Conservation (phyloP, 1,140 invertebrate species). For the Scaptomyza pallida region DNA sequence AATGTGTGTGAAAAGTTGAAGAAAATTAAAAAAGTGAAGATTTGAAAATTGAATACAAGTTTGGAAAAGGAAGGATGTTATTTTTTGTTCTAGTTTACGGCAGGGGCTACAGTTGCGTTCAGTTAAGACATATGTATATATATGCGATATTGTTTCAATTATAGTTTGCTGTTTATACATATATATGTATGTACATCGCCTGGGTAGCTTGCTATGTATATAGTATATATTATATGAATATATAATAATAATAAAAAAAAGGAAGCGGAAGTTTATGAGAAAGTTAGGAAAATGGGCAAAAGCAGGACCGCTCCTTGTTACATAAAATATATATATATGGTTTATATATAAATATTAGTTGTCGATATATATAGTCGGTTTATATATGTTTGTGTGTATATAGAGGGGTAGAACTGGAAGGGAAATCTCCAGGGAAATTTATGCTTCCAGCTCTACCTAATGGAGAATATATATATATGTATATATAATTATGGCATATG, state of each 20-base stretch:
- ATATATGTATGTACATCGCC: conserved; percentile 77
- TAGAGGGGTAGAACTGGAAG: conserved; percentile 27
- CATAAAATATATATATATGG: conserved; percentile 47
- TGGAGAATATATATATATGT: conserved; percentile 26
- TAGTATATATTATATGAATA: conserved; percentile 28
- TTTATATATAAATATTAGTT: conserved; percentile 32
- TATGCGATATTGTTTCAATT: conserved; percentile 57
- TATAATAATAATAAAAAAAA: conserved; percentile 27
- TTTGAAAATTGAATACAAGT: conserved; percentile 21
- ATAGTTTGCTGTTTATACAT: conserved; percentile 65
- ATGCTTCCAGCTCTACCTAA: conserved; percentile 7
- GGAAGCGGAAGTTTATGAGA: conserved; percentile 45
- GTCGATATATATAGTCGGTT: conserved; percentile 30
- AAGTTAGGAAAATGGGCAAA: conserved; percentile 18
- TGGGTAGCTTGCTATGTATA: conserved; percentile 79
- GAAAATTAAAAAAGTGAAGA: conserved; percentile 2
- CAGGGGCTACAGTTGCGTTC: conserved; percentile 79
- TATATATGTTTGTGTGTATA: conserved; percentile 5
- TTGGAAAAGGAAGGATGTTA: conserved; percentile 16
- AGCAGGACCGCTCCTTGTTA: conserved; percentile 29
- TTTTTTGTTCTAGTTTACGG: conserved; percentile 30
- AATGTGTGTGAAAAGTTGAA: conserved; percentile 21
- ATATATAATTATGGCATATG: conserved; percentile 61
- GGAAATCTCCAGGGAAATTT: neutral
- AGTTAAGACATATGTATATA: conserved; percentile 48